Percentiles rank a stretch among this genome's conserved stretches.
Conservation (phyloP, 2,797 vertebrate genomes). For the Tokudaia tokunoshimensis region DNA sequence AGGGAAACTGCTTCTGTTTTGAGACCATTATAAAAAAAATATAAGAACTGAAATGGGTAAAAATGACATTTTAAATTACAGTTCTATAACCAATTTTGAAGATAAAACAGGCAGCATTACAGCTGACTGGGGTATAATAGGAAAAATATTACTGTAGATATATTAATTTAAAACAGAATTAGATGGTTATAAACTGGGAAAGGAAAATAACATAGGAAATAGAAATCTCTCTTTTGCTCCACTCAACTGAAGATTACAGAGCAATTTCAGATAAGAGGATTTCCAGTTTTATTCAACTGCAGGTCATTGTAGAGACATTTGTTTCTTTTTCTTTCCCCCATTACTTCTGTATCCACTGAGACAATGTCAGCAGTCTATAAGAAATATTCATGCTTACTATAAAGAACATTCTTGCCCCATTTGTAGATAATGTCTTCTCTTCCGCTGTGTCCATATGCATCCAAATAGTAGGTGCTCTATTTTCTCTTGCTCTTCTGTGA, state of each 20-base stretch:
- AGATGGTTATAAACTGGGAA: constrained; percentile 67
- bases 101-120: background rate
- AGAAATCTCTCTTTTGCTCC: constrained; percentile 65
- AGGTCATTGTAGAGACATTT: constrained; percentile 49
- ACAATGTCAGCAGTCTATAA: constrained; percentile 47
- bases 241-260: constrained; percentile 65
- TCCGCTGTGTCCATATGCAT: background rate
- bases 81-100: constrained; percentile 49
- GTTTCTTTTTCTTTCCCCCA: background rate
- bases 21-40: background rate
- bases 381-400: constrained; percentile 45
- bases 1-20: constrained; percentile 6
- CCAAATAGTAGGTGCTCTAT: background rate
- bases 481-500: constrained; percentile 3
- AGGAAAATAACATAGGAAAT: constrained; percentile 66
- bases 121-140: constrained; percentile 27
- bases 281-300: constrained; percentile 69
- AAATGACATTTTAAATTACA: constrained; percentile 57
- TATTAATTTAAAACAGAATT: constrained; percentile 70
- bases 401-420: background rate
- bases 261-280: constrained; percentile 76
- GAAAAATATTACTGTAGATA: constrained; percentile 66
- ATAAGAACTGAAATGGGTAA: constrained; percentile 24
- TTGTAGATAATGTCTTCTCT: constrained; percentile 47
- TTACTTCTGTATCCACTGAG: background rate